Conservation (phyloP, 1,140 invertebrate genomes). For the Bombus confusus region DNA sequence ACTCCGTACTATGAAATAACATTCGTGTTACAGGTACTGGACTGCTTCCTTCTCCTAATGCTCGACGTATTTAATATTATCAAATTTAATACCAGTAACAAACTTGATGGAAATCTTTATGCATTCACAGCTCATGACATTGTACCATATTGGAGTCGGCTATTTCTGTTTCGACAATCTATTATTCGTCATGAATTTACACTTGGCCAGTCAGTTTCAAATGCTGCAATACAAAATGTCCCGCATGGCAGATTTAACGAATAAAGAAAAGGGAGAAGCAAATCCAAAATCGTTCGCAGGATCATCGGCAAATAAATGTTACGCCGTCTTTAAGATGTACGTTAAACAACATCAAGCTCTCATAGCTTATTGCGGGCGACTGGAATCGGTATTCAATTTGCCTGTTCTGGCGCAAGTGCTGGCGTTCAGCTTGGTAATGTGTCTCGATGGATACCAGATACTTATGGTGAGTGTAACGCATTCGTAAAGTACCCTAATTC, state of each 20-base stretch:
- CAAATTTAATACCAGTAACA: too few relatives aligned
- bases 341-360: constrained; percentile 48
- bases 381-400: constrained; percentile 50
- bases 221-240: constrained; percentile 54
- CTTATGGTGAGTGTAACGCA: constrained; percentile 45
- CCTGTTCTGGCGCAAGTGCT: constrained; percentile 56
- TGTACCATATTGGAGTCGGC: constrained; percentile 53
- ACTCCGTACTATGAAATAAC: constrained; percentile 63
- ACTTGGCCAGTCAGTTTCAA: constrained; percentile 61
- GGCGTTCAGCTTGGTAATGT: constrained; percentile 59
- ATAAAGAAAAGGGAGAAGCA: background rate
- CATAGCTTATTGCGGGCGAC: constrained; percentile 41
- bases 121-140: background rate
- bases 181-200: constrained; percentile 62
- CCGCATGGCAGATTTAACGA: background rate
- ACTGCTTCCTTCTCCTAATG: too few relatives aligned
- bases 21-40: constrained; percentile 53
- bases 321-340: constrained; percentile 23
- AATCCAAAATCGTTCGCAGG: background rate
- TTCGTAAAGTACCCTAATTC: background rate
- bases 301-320: background rate
- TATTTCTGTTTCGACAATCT: constrained; percentile 67
- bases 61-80: accelerated
- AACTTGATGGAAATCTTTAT: background rate
- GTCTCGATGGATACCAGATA: constrained; percentile 60